A percentile compares a stretch with the other conserved stretches of the same genome.
Evolutionary conservation across 2,888 invertebrate species (phyloP).

Genomic region (Archips xylosteana): DNA sequence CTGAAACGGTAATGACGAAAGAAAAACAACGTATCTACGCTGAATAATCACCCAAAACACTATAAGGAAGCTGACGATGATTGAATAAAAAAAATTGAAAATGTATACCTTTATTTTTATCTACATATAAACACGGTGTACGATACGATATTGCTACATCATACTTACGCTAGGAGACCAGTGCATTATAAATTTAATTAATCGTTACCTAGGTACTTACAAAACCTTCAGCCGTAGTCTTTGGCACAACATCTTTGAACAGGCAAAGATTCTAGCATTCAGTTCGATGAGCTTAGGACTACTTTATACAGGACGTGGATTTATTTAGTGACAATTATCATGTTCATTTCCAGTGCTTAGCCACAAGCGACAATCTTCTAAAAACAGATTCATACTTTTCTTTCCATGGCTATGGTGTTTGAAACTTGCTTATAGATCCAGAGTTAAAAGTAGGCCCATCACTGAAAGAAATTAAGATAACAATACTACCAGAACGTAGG

Average conservation of each 20-base stretch:
- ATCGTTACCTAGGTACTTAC: conserved; percentile 60
- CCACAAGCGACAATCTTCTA: neutral
- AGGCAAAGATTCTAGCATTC: conserved; percentile 78
- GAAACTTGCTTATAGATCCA: no score
- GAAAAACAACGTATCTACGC: no score
- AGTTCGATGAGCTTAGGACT: conserved; percentile 72
- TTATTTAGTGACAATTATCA: conserved; percentile 33
- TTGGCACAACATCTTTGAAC: conserved; percentile 85
- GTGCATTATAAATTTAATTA: conserved; percentile 72
- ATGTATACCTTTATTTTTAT: conserved; percentile 79
- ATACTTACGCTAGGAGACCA: conserved; percentile 79
- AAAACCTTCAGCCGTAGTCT: conserved; percentile 78
- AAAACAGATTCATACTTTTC: neutral
- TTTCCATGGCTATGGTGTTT: neutral
- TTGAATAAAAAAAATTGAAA: conserved; percentile 57
- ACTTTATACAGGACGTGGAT: conserved; percentile 61
- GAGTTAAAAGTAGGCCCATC: no score
- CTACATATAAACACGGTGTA: conserved; percentile 84
- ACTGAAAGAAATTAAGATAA: no score
- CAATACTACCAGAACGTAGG: no score
- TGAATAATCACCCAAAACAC: no score
- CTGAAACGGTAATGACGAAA: no score
- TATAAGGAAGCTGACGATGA: neutral
- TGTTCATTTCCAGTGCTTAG: neutral
- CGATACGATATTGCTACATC: conserved; percentile 77